Base-by-base conservation (phyloP, 2,113 vertebrate genomes). In the Gasterosteus nipponicus region DNA sequence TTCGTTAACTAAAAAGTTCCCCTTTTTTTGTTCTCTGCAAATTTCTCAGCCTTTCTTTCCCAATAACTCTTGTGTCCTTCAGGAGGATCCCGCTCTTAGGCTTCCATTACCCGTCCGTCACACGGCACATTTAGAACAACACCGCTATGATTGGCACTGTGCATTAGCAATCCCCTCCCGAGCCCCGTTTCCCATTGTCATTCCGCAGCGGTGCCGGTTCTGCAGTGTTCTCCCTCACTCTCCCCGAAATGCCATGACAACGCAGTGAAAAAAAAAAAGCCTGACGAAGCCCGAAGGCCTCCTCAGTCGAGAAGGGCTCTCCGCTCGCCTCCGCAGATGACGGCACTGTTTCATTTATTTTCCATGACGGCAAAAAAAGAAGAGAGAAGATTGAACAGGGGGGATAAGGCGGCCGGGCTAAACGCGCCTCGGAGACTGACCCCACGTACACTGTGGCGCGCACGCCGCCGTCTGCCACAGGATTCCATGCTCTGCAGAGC, bases 301-400 rank as follows among this genome's bases (percentile, higher is more conserved):
- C 85, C 79, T 92, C 90, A 90, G 92, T 91, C 89, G 82, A 79
- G 85, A 85, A 26, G 85, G 79, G 87, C 86, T 86, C 86, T 87
- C 72, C 33, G 84, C 87, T 85, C 73, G 78, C 86, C 87, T 88
- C 88, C 89, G 90, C 88, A 91, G 87, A 87, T 80, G 90, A 91
- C 89, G 90, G 87, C 87, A 82, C 83, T 41, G 67, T 88, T 92
- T 91, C 89, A 90, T 91, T 90, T 91, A 89, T 91, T 92, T 92
- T 89, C 86, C 89, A 91, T 89, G 89, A 89, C 88, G 84, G 83
- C 22, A 26, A 26, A 26, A 86, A 91, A 90, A 90, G 83, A 91
- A 89, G 87, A 89, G 80, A 77, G 49, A 33, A 89, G 88, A 91
- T 84, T 84, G 87, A 90, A 83, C 66, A 26, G 77, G 86, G 86